Percentiles rank a stretch among this genome's conserved stretches.
Conservation (phyloP, 2,888 invertebrate species). For the Spicauda simplicius region DNA sequence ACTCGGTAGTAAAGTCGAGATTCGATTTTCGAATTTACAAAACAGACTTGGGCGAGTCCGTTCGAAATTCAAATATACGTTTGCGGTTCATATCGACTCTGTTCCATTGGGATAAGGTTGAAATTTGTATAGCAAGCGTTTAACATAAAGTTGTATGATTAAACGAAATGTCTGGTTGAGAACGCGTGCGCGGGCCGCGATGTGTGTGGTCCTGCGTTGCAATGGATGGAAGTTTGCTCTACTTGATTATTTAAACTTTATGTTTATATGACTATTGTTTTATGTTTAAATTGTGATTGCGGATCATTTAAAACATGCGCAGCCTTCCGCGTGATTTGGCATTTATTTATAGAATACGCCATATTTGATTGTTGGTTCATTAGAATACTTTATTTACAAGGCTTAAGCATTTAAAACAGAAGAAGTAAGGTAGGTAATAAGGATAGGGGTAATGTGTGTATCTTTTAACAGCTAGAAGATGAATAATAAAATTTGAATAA, state of each 20-base stretch:
- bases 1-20: not conserved
- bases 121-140: not conserved
- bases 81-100: not conserved
- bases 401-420: too few species aligned
- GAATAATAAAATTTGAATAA: too few species aligned
- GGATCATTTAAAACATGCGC: not conserved
- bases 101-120: slow-evolving; percentile 8
- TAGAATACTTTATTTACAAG: too few species aligned
- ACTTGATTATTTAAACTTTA: slow-evolving; percentile 7
- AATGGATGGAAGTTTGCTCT: slow-evolving; percentile 16
- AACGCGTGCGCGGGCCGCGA: slow-evolving; percentile 29
- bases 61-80: slow-evolving; percentile 8
- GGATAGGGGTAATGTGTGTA: too few species aligned
- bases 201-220: slow-evolving; percentile 30
- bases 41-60: slow-evolving; percentile 18
- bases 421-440: too few species aligned
- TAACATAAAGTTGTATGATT: slow-evolving; percentile 2
- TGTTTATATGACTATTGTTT: too few species aligned
- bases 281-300: not conserved
- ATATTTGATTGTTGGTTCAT: too few species aligned
- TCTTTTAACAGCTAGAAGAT: too few species aligned
- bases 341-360: too few species aligned
- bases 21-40: slow-evolving; percentile 15
- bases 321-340: too few species aligned
- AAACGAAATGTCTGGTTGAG: slow-evolving; percentile 32